Percentiles rank a stretch among this genome's conserved stretches.
Conservation (phyloP, 2,113 vertebrate species). For the Martes martes region DNA sequence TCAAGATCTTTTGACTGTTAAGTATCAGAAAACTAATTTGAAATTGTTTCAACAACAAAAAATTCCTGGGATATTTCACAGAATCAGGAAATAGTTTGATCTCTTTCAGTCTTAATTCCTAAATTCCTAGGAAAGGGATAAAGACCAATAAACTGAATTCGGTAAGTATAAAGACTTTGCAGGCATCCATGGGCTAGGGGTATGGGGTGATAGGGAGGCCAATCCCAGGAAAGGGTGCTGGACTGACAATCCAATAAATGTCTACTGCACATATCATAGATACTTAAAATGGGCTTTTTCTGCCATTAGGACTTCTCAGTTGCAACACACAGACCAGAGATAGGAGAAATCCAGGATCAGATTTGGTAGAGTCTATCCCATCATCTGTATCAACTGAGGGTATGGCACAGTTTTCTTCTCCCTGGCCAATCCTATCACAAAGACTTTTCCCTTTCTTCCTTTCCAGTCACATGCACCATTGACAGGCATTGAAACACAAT, state of each 20-base stretch:
- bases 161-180: not conserved
- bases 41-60: constrained; percentile 8
- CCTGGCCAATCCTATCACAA: not conserved
- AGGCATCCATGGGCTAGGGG: not conserved
- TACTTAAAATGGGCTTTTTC: not conserved
- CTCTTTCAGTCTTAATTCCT: constrained; percentile 13
- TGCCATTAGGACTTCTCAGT: not conserved
- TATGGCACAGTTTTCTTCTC: not conserved
- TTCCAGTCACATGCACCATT: not conserved
- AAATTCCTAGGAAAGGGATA: not conserved
- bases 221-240: not conserved
- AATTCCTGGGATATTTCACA: not conserved
- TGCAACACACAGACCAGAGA: not conserved
- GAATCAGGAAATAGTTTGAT: not conserved
- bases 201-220: not conserved
- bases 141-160: not conserved
- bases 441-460: not conserved
- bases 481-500: not conserved
- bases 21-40: not conserved
- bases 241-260: not conserved
- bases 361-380: not conserved
- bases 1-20: not conserved
- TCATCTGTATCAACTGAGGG: not conserved
- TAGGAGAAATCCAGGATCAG: not conserved
- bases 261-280: not conserved